Conservation (phyloP, 2,113 vertebrate species). For the Sminthopsis crassicaudata region DNA sequence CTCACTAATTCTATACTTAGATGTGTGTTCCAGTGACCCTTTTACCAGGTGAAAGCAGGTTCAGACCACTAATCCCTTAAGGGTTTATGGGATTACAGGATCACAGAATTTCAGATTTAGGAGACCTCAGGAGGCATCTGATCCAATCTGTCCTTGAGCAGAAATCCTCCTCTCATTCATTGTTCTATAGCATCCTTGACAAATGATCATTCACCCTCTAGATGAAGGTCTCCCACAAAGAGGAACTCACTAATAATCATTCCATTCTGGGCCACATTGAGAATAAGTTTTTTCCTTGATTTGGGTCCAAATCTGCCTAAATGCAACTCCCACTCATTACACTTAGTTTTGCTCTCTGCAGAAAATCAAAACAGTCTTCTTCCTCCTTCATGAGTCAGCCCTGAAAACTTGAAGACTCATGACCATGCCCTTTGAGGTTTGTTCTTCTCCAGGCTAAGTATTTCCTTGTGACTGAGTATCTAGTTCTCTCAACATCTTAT, state of each 20-base stretch:
- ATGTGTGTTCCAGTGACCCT: conserved; percentile 46
- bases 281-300: not conserved
- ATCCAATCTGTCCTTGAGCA: not conserved
- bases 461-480: not conserved
- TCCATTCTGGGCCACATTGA: not conserved
- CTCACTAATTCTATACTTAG: conserved; percentile 56
- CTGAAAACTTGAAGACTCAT: not conserved
- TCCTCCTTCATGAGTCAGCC: not conserved
- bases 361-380: not conserved
- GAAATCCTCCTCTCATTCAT: not conserved
- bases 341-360: not conserved
- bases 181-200: not conserved
- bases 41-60: not conserved
- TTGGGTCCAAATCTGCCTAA: not conserved
- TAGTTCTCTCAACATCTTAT: not conserved
- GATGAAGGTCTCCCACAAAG: not conserved
- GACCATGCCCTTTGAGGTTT: not conserved
- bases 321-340: not conserved
- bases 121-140: not conserved
- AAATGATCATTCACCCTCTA: not conserved
- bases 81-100: not conserved
- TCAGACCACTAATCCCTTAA: not conserved
- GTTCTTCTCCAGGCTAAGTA: not conserved
- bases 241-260: not conserved
- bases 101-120: not conserved